A percentile compares a stretch with the other conserved stretches of the same genome.
phyloP scores from a whole-genome alignment of 2,113 vertebrate species.

The Seriola aureovittata region DNA sequence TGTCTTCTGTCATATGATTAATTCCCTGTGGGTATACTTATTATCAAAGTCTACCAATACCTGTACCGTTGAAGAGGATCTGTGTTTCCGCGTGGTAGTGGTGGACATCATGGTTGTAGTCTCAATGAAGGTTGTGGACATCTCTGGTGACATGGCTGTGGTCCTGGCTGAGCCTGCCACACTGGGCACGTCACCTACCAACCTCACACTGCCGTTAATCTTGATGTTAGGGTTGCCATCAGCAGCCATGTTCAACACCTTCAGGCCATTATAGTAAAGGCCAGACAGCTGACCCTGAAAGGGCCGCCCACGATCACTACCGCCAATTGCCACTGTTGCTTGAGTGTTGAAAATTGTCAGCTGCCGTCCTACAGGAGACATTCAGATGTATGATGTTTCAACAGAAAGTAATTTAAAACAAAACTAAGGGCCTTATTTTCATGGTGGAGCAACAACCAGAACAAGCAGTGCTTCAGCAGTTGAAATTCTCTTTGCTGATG shows the following conservation, averaged over 20 bases:
- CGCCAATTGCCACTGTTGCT: constrained; percentile 95
- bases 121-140: constrained; percentile 97
- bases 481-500: neutral
- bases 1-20: neutral
- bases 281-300: constrained; percentile 99
- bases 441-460: neutral
- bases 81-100: constrained; percentile 95
- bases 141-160: constrained; percentile 93
- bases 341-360: constrained; percentile 99
- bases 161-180: constrained; percentile 91
- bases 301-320: constrained; percentile 92
- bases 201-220: constrained; percentile 96
- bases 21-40: neutral
- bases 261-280: constrained; percentile 98
- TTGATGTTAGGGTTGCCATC: constrained; percentile 95
- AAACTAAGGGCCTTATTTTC: neutral
- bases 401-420: neutral
- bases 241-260: constrained; percentile 97
- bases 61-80: constrained; percentile 94
- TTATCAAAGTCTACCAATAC: constrained; percentile 68
- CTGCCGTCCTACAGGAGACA: constrained; percentile 89
- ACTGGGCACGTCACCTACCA: constrained; percentile 94
- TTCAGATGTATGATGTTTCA: constrained; percentile 13
- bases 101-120: constrained; percentile 98
- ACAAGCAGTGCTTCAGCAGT: neutral